These are phyloP conservation scores for Trichogramma evanescens DNA, from an alignment of 2,888 invertebrate genomes.

Conservation along the genomic window DNA sequence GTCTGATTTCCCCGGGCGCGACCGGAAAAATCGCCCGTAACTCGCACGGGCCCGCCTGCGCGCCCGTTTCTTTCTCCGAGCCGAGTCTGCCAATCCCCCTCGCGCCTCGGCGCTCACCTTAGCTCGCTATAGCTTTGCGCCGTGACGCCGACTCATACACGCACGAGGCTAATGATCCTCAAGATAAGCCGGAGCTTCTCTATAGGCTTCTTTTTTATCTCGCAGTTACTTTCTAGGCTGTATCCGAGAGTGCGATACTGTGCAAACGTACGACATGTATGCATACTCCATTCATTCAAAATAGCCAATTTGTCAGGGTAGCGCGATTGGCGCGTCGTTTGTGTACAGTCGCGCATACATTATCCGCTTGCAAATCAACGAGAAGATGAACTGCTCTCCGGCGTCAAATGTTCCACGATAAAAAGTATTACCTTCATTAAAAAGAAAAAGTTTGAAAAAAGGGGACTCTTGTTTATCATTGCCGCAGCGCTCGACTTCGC, in stretches of 20 bases:
- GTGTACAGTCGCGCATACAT: slow-evolving; percentile 4
- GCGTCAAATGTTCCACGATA: too few relatives aligned
- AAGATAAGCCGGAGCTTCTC: slow-evolving; percentile 11
- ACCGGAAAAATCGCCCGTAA: slow-evolving; percentile 19
- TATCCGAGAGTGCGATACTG: neutral
- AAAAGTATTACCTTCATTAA: too few relatives aligned
- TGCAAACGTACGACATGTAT: neutral
- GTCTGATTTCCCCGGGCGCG: slow-evolving; percentile 23
- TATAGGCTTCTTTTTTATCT: neutral
- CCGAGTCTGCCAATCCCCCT: neutral
- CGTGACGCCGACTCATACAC: too few relatives aligned
- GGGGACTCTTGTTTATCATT: too few relatives aligned
- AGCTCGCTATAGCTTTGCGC: too few relatives aligned
- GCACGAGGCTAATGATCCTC: slow-evolving; percentile 15
- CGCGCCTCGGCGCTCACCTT: too few relatives aligned
- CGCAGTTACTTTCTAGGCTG: neutral
- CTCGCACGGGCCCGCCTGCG: neutral
- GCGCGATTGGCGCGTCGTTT: neutral
- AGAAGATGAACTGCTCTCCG: neutral
- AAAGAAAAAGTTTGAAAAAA: too few relatives aligned
- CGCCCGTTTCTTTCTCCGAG: neutral
- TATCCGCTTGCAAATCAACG: neutral
- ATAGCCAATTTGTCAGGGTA: slow-evolving; percentile 11
- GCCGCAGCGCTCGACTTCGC: too few relatives aligned
- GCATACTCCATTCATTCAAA: neutral